These are phyloP conservation scores for Pitangus sulphuratus DNA, from an alignment of 2,797 vertebrate species.

Conservation along the genomic window DNA sequence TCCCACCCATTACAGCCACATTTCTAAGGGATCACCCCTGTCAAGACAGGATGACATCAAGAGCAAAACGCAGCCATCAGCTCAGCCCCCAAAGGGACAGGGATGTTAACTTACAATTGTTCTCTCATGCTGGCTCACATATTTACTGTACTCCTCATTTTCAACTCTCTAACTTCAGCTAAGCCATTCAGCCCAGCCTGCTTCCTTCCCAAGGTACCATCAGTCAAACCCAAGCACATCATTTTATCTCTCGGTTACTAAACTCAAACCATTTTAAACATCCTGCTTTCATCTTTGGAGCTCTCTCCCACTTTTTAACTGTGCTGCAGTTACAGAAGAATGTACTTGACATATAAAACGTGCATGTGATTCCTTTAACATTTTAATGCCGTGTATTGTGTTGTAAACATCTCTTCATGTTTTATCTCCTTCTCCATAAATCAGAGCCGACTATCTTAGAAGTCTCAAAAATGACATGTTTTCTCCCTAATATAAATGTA, in stretches of 20 bases:
- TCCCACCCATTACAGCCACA: neutral
- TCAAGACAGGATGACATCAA: neutral
- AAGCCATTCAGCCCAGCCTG: neutral
- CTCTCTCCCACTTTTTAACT: conserved; percentile 49
- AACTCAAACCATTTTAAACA: conserved; percentile 69
- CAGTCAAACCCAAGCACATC: conserved; percentile 33
- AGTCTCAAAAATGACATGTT: conserved; percentile 48
- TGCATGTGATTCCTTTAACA: conserved; percentile 42
- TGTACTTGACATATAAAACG: conserved; percentile 55
- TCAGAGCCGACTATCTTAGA: conserved; percentile 60
- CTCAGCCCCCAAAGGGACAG: neutral
- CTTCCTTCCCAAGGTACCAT: conserved; percentile 37
- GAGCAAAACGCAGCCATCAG: neutral
- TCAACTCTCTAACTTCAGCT: neutral
- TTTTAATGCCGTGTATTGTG: conserved; percentile 53
- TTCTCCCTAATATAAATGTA: conserved; percentile 54
- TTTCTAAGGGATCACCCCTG: neutral
- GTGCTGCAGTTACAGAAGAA: conserved; percentile 17
- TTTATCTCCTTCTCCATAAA: conserved; percentile 65
- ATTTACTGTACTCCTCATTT: neutral
- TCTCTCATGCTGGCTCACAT: neutral
- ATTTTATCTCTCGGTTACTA: conserved; percentile 54
- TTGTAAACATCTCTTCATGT: conserved; percentile 60
- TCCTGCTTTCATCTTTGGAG: conserved; percentile 67
- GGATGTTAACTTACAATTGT: neutral